Conservation (phyloP, 2,888 invertebrate genomes). For the Acanthococcus lagerstroemiae region DNA sequence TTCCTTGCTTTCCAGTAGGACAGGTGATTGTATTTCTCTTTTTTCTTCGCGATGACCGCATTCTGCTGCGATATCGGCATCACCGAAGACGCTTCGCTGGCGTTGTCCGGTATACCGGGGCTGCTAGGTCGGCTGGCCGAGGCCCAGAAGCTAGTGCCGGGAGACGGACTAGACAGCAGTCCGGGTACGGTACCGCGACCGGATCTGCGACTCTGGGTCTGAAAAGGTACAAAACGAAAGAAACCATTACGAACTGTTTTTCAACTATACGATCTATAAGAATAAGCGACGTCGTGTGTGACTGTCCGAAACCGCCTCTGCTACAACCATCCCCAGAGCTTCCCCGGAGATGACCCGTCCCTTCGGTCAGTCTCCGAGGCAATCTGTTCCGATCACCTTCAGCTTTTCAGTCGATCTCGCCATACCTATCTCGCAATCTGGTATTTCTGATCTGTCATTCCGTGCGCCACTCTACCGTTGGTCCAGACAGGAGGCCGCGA, state of each 20-base stretch:
- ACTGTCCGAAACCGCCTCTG: too few species aligned
- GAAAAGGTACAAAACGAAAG: neutral
- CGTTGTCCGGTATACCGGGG: slow-evolving; percentile 45
- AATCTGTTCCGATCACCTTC: too few species aligned
- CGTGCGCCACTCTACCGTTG: too few species aligned
- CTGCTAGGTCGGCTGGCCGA: slow-evolving; percentile 47
- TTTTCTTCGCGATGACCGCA: slow-evolving; percentile 47
- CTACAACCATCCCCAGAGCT: neutral
- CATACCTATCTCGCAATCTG: too few species aligned
- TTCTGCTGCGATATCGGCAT: slow-evolving; percentile 48
- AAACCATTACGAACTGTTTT: neutral
- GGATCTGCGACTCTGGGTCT: slow-evolving; percentile 4
- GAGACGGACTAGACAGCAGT: slow-evolving; percentile 18
- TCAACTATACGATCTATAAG: neutral
- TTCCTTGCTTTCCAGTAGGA: slow-evolving; percentile 74
- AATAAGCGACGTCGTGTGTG: neutral
- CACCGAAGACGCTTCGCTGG: slow-evolving; percentile 51
- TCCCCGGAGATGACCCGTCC: too few species aligned
- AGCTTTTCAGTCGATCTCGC: too few species aligned
- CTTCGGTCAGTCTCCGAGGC: too few species aligned
- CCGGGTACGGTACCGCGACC: slow-evolving; percentile 13
- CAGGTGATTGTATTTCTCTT: slow-evolving; percentile 59
- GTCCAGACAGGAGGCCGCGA: too few species aligned
- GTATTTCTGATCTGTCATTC: too few species aligned
- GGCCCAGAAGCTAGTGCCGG: slow-evolving; percentile 34